These are phyloP conservation scores for Ahaetulla prasina DNA, from an alignment of 2,113 vertebrate genomes.

Conservation along the genomic window DNA sequence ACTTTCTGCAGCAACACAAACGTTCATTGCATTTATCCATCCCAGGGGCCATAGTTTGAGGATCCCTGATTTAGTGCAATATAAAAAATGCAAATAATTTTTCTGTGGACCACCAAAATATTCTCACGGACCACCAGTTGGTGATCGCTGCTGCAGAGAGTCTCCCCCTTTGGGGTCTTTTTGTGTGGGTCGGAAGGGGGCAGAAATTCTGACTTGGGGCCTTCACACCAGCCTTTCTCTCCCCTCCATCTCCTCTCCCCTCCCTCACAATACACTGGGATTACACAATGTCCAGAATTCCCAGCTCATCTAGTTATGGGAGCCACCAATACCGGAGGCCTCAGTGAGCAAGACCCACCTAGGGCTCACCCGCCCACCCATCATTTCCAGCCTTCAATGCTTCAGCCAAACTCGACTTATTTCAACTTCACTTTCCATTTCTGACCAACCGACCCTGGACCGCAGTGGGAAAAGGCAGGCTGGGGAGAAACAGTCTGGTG, in stretches of 20 bases:
- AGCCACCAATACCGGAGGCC: neutral
- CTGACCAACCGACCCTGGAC: neutral
- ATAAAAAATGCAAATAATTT: no score
- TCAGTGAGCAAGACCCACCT: neutral
- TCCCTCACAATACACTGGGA: neutral
- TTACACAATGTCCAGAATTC: neutral
- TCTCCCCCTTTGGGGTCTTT: no score
- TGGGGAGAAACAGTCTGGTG: neutral
- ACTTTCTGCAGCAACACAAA: no score
- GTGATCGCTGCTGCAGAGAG: no score
- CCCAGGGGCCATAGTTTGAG: no score
- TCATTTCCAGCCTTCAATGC: neutral
- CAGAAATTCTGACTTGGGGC: no score
- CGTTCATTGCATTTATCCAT: no score
- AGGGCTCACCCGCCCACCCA: neutral
- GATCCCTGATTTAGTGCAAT: no score
- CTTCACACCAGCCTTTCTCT: neutral
- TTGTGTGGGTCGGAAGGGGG: no score
- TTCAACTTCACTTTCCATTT: neutral
- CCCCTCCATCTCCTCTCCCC: no score
- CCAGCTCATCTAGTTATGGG: neutral
- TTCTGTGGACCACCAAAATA: no score
- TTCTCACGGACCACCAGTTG: no score
- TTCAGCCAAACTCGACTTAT: neutral
- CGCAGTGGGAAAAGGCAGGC: neutral